Evolutionary conservation across 1,140 invertebrate genomes (phyloP).

Genomic region (Ctenoplectra terminalis): DNA sequence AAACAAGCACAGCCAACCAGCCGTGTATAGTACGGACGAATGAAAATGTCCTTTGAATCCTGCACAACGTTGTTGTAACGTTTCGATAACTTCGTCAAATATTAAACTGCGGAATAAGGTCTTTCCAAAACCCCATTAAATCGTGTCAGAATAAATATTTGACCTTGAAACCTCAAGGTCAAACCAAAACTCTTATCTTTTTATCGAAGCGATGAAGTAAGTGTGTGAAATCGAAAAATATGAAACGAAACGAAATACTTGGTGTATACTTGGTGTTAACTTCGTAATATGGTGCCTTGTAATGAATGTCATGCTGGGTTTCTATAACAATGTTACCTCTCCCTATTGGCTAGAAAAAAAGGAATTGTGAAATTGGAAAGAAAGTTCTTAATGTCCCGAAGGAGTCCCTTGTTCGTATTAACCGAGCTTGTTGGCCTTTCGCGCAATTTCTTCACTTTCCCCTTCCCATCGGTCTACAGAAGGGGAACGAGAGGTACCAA

Average conservation of each 20-base stretch:
- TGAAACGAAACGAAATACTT: background rate
- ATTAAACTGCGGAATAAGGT: background rate
- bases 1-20: background rate
- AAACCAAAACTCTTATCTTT: too few relatives aligned
- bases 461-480: background rate
- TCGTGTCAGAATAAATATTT: too few relatives aligned
- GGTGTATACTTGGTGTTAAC: background rate
- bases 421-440: conserved; percentile 34
- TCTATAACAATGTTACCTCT: conserved; percentile 20
- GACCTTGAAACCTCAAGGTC: background rate
- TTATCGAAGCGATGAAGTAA: too few relatives aligned
- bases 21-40: background rate
- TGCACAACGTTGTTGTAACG: background rate
- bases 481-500: conserved; percentile 4
- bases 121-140: too few relatives aligned
- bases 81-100: background rate
- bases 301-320: too few relatives aligned
- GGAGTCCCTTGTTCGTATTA: conserved; percentile 32
- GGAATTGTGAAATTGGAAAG: conserved; percentile 50
- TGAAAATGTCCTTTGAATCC: background rate
- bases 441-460: conserved; percentile 22
- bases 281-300: too few relatives aligned
- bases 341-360: conserved; percentile 31
- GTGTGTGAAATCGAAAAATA: background rate
- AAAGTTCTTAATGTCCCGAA: conserved; percentile 45